Percentiles rank a stretch among this genome's conserved stretches.
Evolutionary conservation across 2,113 vertebrate species (phyloP).

Genomic region (Percina caprodes): DNA sequence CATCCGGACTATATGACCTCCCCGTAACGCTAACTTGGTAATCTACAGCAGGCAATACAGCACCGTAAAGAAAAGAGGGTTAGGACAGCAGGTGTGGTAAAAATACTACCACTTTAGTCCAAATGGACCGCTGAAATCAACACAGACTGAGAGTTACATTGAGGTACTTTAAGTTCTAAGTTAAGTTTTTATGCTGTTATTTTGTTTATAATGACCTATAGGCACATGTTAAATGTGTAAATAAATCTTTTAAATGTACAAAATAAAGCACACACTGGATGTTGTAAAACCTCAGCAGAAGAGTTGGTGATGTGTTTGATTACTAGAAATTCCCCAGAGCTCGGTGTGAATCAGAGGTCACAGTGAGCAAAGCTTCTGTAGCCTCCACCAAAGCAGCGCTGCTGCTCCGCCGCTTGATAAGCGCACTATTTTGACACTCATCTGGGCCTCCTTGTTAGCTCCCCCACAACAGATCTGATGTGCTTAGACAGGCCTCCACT

Average conservation of each 20-base stretch:
- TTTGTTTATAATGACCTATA: neutral
- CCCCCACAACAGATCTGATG: constrained; percentile 76
- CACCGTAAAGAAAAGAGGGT: too few relatives aligned
- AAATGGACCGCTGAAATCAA: too few relatives aligned
- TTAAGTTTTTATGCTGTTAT: neutral
- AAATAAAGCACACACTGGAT: constrained; percentile 11
- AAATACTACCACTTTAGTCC: too few relatives aligned
- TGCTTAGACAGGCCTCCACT: constrained; percentile 73
- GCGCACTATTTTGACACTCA: constrained; percentile 79
- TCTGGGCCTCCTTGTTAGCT: constrained; percentile 77
- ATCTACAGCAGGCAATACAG: too few relatives aligned
- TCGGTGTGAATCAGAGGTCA: constrained; percentile 66
- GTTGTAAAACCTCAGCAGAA: constrained; percentile 11
- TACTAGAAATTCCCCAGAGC: constrained; percentile 63
- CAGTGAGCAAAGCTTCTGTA: constrained; percentile 18
- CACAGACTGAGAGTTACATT: too few relatives aligned
- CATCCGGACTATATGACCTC: too few relatives aligned
- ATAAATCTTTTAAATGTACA: constrained; percentile 24
- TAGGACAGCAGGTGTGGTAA: too few relatives aligned
- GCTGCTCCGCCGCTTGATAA: constrained; percentile 59
- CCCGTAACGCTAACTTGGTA: too few relatives aligned
- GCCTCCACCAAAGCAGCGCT: constrained; percentile 45
- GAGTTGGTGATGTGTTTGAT: constrained; percentile 41
- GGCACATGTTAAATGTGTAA: neutral
- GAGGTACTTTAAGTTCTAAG: neutral